These are phyloP conservation scores for Ctenochaetus hawaiiensis DNA, from an alignment of 2,797 vertebrate species.

Conservation along the genomic window DNA sequence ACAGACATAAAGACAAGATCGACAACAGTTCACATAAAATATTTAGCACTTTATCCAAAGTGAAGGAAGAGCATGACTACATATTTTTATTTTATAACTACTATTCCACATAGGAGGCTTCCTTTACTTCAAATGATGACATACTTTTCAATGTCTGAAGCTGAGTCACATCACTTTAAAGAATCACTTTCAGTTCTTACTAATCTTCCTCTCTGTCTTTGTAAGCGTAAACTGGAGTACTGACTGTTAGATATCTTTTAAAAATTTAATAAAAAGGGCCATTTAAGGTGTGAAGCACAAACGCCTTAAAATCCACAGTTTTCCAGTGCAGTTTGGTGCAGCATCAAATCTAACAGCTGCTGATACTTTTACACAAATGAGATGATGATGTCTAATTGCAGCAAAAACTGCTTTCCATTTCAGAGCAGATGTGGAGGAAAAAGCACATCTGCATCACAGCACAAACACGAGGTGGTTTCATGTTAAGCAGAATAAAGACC, in stretches of 20 bases:
- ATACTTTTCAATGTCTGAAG: neutral
- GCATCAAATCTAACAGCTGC: constrained; percentile 51
- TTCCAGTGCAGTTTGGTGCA: neutral
- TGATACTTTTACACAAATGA: constrained; percentile 43
- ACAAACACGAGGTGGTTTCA: neutral
- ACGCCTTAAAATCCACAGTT: constrained; percentile 30
- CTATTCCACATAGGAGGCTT: constrained; percentile 12
- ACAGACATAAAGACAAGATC: constrained; percentile 7
- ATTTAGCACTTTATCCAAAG: constrained; percentile 43
- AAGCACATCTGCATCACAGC: constrained; percentile 18
- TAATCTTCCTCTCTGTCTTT: neutral
- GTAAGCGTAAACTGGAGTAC: neutral
- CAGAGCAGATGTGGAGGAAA: constrained; percentile 1
- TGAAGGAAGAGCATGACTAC: neutral
- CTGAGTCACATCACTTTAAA: neutral
- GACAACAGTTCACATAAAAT: constrained; percentile 30
- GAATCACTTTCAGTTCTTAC: neutral
- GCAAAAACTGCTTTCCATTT: constrained; percentile 44
- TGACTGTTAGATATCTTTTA: neutral
- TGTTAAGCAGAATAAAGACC: neutral
- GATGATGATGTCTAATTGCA: constrained; percentile 40
- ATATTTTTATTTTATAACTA: constrained; percentile 35
- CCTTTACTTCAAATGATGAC: neutral
- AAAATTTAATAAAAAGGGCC: neutral
- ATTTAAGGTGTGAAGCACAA: constrained; percentile 2